Base-by-base conservation (phyloP, 2,888 invertebrate species). In the Sceliomorpha sp. region DNA sequence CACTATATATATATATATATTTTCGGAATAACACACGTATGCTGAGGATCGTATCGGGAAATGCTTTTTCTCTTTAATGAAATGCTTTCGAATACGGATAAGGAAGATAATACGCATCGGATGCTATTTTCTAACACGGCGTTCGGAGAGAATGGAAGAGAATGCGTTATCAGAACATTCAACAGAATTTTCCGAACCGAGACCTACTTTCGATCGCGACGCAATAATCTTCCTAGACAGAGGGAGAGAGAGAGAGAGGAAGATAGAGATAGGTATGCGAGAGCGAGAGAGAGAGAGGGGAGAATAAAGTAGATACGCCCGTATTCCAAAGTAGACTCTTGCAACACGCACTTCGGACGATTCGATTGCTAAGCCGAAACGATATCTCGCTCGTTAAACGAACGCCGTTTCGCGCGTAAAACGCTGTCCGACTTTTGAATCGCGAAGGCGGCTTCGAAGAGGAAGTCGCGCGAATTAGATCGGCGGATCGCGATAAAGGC, bases 101-200 rank as follows among this genome's bases (percentile, higher is more conserved):
- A n/a, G n/a, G n/a, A n/a, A n/a, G n/a, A n/a, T n/a, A n/a, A n/a
- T n/a, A n/a, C n/a, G n/a, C n/a, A n/a, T n/a, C n/a, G n/a, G 24
- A 47, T 14, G 63, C 53, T 70, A 47, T 68, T 71, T 64, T 66
- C 70, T 73, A 71, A 53, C 63, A 47, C 24, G 34, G 31, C 27
- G 40, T 32, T 51, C 51, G 36, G 32, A 27, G 63, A 26, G 66
- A 59, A 58, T 24, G 13, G 48, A 59, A 50, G 44, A 59, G 62
- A 68, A 69, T 64, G 58, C 70, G 70, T 71, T 73, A 73, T 71
- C 73, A 62, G 70, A 68, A 62, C 73, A 67, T 71, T 70, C 71
- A 72, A 56, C 71, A 77, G 75, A 74, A 77, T 78, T 79, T 78
- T 79, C 72, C 73, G 74, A 78, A 77, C 74, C 73, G 51, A 79